phyloP scores from a whole-genome alignment of 2,888 invertebrate species.

The Zele albiditarsus region DNA sequence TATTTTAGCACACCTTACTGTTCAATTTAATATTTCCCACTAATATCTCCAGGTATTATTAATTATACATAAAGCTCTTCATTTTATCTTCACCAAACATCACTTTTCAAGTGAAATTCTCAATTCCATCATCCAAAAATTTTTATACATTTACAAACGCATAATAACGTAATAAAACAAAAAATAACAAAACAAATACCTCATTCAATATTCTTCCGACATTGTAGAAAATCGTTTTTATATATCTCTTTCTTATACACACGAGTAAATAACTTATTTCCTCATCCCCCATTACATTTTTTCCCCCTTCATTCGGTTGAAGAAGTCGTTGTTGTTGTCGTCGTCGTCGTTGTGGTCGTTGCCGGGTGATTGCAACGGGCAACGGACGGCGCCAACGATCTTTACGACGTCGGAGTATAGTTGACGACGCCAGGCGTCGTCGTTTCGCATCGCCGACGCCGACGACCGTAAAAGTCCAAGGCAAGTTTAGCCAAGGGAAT shows the following conservation, averaged over 20 bases:
- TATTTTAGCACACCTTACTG: no score
- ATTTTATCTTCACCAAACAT: no score
- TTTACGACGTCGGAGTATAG: conserved; percentile 62
- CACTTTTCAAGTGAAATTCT: no score
- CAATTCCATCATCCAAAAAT: no score
- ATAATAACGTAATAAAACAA: neutral
- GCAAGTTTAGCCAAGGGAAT: conserved; percentile 30
- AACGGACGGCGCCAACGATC: conserved; percentile 63
- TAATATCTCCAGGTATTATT: no score
- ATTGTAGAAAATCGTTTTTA: neutral
- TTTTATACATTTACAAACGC: neutral
- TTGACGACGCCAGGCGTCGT: conserved; percentile 48
- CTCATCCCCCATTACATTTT: conserved; percentile 8
- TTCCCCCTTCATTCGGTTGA: neutral
- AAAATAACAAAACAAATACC: neutral
- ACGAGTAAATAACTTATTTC: conserved; percentile 29
- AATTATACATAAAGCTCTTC: no score
- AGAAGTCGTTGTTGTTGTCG: conserved; percentile 9
- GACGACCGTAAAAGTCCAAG: conserved; percentile 36
- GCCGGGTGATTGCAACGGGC: conserved; percentile 27
- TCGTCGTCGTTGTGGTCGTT: neutral
- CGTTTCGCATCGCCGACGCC: conserved; percentile 43
- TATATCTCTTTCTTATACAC: neutral
- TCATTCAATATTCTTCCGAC: neutral
- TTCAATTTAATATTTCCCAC: no score